Base-by-base conservation (phyloP, 2,113 vertebrate species). In the Odobenus rosmarus region DNA sequence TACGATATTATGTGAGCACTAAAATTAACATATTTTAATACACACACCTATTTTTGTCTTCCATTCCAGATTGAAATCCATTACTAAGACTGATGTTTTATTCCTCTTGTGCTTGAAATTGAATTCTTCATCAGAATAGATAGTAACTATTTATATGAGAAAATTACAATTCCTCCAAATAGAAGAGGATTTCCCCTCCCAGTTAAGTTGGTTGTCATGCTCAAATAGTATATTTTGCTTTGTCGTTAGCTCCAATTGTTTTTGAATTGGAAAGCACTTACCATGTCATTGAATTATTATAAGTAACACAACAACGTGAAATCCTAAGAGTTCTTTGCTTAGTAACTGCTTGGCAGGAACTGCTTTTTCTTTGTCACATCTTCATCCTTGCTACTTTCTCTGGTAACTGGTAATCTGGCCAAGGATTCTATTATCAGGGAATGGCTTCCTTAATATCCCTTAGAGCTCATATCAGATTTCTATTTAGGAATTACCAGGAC, bases 1-100 rank as follows among this genome's bases (percentile, higher is more conserved):
- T 98, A 97, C 93, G 82, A 95, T 98, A 98, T 98, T 98, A 97
- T 97, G 83, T 74, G 97, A 98, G 96, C 81, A 95, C 46, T 82
- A 97, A 98, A 88, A 98, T 99, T 98, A 98, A 94, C 69, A 97
- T 98, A 97, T 97, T 98, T 98, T 98, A 99, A 98, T 97, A 33
- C 19, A 88, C 80, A 3, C 0, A 97, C 85, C 82, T 98, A 89
- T 98, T 97, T 98, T 98, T 92, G 92, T 97, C 96, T 90, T 98
- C 85, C n/a, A 95, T 98, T 97, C 97, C 69, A 98, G 92, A 99
- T 98, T 98, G 97, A 98, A 98, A 98, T 98, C 97, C 97, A 98
- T 99, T 98, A 98, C 36, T 94, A 97, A 97, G 98, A 98, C 81
- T 97, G 95, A 95, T 98, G 87, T 97, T 98, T 98, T 98, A 96